A percentile compares a stretch with the other conserved stretches of the same genome.
Conservation (phyloP, 2,888 invertebrate genomes). For the Uropetala carovei region DNA sequence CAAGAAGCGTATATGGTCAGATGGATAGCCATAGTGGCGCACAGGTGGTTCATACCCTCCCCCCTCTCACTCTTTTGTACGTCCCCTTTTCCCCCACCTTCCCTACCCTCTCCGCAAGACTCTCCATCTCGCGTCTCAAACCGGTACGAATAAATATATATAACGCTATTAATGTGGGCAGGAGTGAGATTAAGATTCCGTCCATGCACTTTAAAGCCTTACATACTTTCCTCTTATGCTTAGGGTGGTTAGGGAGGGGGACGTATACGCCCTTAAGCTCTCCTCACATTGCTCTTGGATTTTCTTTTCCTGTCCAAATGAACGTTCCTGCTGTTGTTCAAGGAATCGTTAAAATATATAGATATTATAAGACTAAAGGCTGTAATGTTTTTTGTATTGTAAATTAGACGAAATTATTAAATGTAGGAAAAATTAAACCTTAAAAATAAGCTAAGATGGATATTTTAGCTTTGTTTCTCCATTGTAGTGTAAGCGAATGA, state of each 20-base stretch:
- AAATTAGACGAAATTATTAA: no score
- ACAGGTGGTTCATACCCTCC: conserved; percentile 36
- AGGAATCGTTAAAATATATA: no score
- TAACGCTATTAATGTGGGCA: conserved; percentile 62
- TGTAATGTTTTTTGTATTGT: no score
- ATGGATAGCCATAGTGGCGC: conserved; percentile 48
- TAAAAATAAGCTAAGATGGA: no score
- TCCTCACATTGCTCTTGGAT: neutral
- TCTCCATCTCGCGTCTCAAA: conserved; percentile 57
- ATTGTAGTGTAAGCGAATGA: no score
- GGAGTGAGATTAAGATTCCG: conserved; percentile 61
- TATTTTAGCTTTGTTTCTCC: no score
- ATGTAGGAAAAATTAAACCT: no score
- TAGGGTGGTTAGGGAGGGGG: neutral
- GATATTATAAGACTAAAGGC: no score
- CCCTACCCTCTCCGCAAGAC: conserved; percentile 34
- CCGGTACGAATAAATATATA: conserved; percentile 64
- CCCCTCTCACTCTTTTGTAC: neutral
- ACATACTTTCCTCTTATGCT: conserved; percentile 63
- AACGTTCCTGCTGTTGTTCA: neutral
- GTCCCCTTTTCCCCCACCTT: neutral
- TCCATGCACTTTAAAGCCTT: conserved; percentile 60
- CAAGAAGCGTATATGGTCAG: conserved; percentile 59
- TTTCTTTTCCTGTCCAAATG: neutral
- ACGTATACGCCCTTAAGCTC: neutral